phyloP scores from a whole-genome alignment of 2,797 vertebrate species.

The Macrochelys suwanniensis region DNA sequence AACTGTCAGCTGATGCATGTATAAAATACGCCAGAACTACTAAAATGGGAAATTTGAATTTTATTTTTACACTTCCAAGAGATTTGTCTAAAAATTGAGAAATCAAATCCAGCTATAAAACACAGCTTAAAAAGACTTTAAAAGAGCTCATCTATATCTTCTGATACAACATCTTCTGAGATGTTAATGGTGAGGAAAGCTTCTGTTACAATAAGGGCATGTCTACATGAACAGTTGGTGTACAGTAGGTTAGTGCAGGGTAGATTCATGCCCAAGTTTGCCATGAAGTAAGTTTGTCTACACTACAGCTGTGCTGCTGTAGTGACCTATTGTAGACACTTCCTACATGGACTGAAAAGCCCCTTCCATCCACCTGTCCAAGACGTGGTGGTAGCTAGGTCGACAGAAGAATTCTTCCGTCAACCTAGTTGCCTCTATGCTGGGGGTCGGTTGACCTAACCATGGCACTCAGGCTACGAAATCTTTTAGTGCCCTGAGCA shows the following conservation, averaged over 20 bases:
- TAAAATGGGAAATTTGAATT: fast-evolving
- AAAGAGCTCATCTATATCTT: neutral
- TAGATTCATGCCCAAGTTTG: too few relatives aligned
- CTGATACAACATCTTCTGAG: too few relatives aligned
- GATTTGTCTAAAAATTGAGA: neutral
- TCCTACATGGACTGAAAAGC: neutral
- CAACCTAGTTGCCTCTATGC: too few relatives aligned
- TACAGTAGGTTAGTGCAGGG: too few relatives aligned
- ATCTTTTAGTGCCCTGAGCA: neutral
- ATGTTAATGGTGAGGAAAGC: neutral
- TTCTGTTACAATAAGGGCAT: neutral
- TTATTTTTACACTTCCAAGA: neutral
- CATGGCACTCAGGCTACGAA: neutral
- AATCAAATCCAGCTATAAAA: neutral
- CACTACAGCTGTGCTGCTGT: neutral
- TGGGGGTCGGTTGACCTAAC: neutral
- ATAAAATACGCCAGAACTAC: fast-evolving
- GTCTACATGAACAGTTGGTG: neutral
- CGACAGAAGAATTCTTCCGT: too few relatives aligned
- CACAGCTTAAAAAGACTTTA: neutral
- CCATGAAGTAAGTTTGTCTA: neutral
- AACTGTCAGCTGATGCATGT: neutral
- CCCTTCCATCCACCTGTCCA: too few relatives aligned
- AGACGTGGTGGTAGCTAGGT: too few relatives aligned
- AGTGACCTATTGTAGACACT: neutral